Percentiles rank a stretch among this genome's conserved stretches.
phyloP scores from a whole-genome alignment of 30 jellyfish, hydroid and myxozoan species.

The Sanderia malayensis region DNA sequence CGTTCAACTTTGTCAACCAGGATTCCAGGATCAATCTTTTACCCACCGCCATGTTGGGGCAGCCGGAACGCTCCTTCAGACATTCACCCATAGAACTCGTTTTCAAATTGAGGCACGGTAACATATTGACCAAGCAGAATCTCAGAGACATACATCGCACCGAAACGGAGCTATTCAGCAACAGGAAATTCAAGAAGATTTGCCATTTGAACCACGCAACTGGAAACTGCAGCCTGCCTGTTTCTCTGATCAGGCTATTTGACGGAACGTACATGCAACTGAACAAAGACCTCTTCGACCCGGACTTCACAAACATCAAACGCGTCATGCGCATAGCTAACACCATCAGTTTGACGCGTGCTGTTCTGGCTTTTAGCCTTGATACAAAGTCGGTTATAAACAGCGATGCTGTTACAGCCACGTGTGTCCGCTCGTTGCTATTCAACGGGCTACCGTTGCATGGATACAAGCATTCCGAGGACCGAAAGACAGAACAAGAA shows the following conservation, averaged over 20 bases:
- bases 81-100: constrained; percentile 81
- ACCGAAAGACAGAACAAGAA: constrained; percentile 65
- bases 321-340: constrained; percentile 54
- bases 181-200: constrained; percentile 22
- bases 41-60: constrained; percentile 78
- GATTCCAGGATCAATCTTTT: constrained; percentile 74
- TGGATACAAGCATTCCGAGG: constrained; percentile 77
- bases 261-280: constrained; percentile 71
- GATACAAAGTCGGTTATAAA: constrained; percentile 51
- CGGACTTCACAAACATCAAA: constrained; percentile 42
- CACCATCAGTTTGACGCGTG: constrained; percentile 61
- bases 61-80: constrained; percentile 75
- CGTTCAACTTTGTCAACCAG: constrained; percentile 81
- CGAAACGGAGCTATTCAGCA: constrained; percentile 51
- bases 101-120: constrained; percentile 25
- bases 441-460: constrained; percentile 87
- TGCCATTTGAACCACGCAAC: constrained; percentile 51
- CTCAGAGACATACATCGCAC: constrained; percentile 43
- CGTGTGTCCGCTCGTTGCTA: constrained; percentile 69
- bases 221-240: constrained; percentile 68
- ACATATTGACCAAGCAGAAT: constrained; percentile 46
- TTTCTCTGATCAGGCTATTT: constrained; percentile 70
- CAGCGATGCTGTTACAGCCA: constrained; percentile 32
- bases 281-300: constrained; percentile 58
- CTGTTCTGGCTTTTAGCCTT: constrained; percentile 73